Conservation (phyloP, 2,797 vertebrate species). For the Borostomias antarcticus region DNA sequence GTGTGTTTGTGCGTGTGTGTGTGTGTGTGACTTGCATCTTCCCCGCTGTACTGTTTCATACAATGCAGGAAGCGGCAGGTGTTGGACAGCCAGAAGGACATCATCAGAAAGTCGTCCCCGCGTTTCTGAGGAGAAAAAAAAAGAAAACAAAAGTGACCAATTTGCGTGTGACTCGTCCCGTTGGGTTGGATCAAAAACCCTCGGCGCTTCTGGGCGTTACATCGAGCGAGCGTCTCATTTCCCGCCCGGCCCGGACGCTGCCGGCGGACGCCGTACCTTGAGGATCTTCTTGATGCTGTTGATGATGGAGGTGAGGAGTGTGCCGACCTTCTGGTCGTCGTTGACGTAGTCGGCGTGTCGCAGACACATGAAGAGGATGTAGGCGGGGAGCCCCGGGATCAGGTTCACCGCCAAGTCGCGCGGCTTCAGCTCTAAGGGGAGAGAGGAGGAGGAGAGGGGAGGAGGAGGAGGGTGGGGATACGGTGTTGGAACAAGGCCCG, state of each 20-base stretch:
- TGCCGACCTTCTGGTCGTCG: constrained; percentile 96
- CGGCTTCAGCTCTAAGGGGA: constrained; percentile 88
- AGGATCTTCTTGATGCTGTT: constrained; percentile 99
- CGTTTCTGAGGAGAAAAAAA: too few relatives aligned
- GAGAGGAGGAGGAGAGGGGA: background rate
- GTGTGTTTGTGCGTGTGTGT: background rate
- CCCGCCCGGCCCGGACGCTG: too few relatives aligned
- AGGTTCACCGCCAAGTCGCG: constrained; percentile 94
- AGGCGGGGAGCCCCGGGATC: constrained; percentile 94
- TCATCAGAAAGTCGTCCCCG: constrained; percentile 96
- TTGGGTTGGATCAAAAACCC: too few relatives aligned
- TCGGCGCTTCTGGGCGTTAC: too few relatives aligned
- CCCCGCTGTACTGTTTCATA: constrained; percentile 97
- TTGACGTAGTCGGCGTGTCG: constrained; percentile 96
- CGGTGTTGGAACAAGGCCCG: background rate
- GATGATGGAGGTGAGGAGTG: constrained; percentile 94
- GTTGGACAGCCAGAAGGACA: constrained; percentile 98
- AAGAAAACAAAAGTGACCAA: background rate
- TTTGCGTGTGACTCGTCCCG: background rate
- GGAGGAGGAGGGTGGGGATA: background rate
- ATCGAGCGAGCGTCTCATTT: too few relatives aligned
- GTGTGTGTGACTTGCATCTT: constrained; percentile 85
- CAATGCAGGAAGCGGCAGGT: constrained; percentile 97
- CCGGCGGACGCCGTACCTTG: constrained; percentile 91
- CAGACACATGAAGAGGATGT: constrained; percentile 98